Conservation (phyloP, 1,140 invertebrate genomes). For the Ostrea edulis region DNA sequence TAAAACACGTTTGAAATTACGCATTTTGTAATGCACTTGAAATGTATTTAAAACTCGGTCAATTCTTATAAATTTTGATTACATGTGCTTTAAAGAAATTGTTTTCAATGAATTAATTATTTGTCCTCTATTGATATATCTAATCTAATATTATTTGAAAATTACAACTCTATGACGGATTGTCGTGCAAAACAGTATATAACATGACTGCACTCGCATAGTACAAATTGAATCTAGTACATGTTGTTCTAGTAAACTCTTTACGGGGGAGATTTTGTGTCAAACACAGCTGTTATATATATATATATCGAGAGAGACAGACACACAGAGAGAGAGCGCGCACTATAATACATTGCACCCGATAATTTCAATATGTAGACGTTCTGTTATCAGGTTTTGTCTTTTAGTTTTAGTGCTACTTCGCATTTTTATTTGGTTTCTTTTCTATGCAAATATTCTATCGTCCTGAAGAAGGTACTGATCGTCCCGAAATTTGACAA, state of each 20-base stretch:
- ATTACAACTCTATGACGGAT: neutral
- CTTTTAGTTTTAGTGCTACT: too few species aligned
- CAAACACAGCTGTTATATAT: constrained; percentile 2
- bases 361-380: too few species aligned
- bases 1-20: constrained; percentile 12
- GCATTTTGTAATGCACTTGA: neutral
- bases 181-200: neutral
- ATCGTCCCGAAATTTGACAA: too few species aligned
- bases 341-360: too few species aligned
- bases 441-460: too few species aligned
- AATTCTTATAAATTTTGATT: neutral
- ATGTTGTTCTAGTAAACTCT: neutral
- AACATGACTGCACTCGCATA: neutral
- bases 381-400: too few species aligned
- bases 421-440: too few species aligned
- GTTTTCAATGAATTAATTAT: neutral
- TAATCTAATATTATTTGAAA: neutral
- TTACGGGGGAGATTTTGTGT: neutral
- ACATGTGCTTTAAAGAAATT: neutral
- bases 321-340: too few species aligned
- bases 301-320: too few species aligned
- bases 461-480: too few species aligned
- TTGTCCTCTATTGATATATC: neutral
- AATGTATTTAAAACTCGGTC: constrained; percentile 8
- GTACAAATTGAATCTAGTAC: neutral